Base-by-base conservation (phyloP, 2,888 invertebrate genomes). In the Hylaea fasciaria region DNA sequence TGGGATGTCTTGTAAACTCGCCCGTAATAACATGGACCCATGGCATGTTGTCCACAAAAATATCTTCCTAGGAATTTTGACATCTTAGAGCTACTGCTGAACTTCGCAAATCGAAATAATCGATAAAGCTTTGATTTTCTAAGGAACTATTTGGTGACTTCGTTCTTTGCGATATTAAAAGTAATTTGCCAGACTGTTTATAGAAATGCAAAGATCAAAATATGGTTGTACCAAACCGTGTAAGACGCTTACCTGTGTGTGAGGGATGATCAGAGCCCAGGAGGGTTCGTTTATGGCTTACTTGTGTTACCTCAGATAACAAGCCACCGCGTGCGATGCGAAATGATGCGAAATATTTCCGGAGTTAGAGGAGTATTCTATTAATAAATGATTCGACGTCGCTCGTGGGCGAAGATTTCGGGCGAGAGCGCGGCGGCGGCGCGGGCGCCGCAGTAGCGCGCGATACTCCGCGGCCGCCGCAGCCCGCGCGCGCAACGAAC, bases 261-360 rank as follows among this genome's bases (percentile, higher is more conserved):
- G 10, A 32, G 10, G 32, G 10, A n/a, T n/a, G 32, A 22, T 22
- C 22, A 22, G 2, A 22, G 32, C 7, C 32, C 7, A 8, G 3
- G 32, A 32, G 32, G 3, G 32, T 37, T 63, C 58, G 63, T 56
- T 66, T 64, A 63, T 52, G 54, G 49, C 29, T 55, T 50, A 62
- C 56, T 52, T 56, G 62, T 48, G 63, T 86, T 86, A 85, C 83
- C 85, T 85, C 79, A 84, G 89, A 87, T 86, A 89, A 88, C 82
- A 81, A 81, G 77, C 77, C 70, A 77, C 81, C 74, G 85, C 83
- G 80, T 87, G 85, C 83, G 83, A 86, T 89, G 91, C 92, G 87
- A 91, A 92, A 88, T 89, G 88, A 90, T 89, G 92, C 92, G 89
- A 92, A 92, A 91, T 91, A 91, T 92, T 91, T 92, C 92, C 92